Base-by-base conservation (phyloP, 2,797 vertebrate genomes). In the Podarcis lilfordi region DNA sequence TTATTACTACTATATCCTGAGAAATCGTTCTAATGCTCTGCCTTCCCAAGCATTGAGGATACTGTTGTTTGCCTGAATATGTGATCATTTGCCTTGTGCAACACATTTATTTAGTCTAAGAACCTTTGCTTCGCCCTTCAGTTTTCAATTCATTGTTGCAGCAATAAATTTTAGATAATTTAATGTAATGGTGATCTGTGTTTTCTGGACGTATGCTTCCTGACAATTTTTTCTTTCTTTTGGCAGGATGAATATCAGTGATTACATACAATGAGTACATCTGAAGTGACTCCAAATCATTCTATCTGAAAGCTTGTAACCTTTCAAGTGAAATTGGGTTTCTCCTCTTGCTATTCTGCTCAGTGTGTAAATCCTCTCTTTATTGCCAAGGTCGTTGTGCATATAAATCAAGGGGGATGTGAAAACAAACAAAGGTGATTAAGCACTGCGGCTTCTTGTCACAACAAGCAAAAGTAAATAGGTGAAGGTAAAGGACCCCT, bases 201-300 rank as follows among this genome's bases (percentile, higher is more conserved):
- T 78, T 94, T 91, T 89, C 76, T 15, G 88, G 17, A 25, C 69
- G 82, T 82, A 32, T 90, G 29, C 80, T 75, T 86, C 68, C 88
- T 80, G 80, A 90, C 64, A 89, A 92, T 86, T 85, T 86, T 90
- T 75, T 32, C 4, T 3, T 3, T 8, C 50, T 3, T 50, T 68
- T 68, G 84, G 78, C 45, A 88, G 90, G 91, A 94, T 40, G 92
- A 94, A 94, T 92, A 32, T 11, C 25, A 80, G 80, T 94, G 79
- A 94, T 95, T 93, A 88, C 80, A 86, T 88, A 88, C 89, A 91
- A 75, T 21, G 61, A 85, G 40, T 89, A 88, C 92, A 84, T 64
- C 21, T 91, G 82, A 89, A 68, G 78, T 78, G 15, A 69, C 66
- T 90, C 19, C 66, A 91, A 77, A 93, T 91, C 59, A 50, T 69